A percentile compares a stretch with the other conserved stretches of the same genome.
These are phyloP conservation scores for Naso thynnoides DNA, from an alignment of 2,797 vertebrate species.

Conservation along the genomic window DNA sequence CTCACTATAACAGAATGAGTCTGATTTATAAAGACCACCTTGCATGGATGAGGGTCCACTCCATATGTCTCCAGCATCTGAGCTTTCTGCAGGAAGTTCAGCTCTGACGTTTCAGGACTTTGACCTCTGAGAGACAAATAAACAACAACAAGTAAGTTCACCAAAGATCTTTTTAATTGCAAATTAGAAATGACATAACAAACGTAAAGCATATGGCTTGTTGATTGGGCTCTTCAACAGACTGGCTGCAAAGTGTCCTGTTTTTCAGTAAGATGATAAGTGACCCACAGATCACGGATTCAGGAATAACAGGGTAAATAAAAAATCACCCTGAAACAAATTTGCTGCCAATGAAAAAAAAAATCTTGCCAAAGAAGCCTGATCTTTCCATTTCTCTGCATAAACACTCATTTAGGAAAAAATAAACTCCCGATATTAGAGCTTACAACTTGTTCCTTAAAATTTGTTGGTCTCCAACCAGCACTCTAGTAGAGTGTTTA, in stretches of 20 bases:
- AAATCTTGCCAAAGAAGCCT: not conserved
- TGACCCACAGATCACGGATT: not conserved
- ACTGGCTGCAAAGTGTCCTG: conserved; percentile 10
- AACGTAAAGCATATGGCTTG: not conserved
- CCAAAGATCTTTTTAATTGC: not conserved
- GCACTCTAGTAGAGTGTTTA: not conserved
- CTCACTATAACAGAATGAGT: not conserved
- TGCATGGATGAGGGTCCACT: conserved; percentile 98
- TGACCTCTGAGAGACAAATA: conserved; percentile 85
- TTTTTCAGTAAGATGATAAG: not conserved
- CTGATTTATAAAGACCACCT: conserved; percentile 81
- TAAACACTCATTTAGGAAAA: not conserved
- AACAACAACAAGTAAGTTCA: not conserved
- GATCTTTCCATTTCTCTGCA: not conserved
- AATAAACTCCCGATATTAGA: not conserved
- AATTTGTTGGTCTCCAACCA: not conserved
- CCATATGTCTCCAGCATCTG: conserved; percentile 97
- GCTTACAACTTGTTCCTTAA: not conserved
- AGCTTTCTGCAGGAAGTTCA: conserved; percentile 97
- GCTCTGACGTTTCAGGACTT: conserved; percentile 92
- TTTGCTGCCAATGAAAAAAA: not conserved
- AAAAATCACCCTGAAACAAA: not conserved
- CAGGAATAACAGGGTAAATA: not conserved
- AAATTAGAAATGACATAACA: not conserved
- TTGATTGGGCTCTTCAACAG: not conserved